Evolutionary conservation across 2,797 vertebrate species (phyloP), one percentile per base, ranked within the genome.

Genomic region (Molossus alvarezi): DNA sequence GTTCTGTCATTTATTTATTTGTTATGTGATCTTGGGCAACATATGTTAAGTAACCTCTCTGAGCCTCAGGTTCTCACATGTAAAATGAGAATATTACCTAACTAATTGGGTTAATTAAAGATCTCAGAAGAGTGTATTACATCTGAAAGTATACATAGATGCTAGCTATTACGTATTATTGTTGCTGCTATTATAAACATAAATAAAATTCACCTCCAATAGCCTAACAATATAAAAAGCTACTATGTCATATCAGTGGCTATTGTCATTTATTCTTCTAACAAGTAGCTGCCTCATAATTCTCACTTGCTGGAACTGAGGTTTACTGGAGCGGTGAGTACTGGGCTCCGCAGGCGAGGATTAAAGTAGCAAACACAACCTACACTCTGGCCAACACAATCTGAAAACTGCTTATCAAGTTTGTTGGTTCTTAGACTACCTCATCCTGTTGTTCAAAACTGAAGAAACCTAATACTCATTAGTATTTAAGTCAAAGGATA

Each of bases 401-500:
- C 23, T 72, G 37, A 91, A 71, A 79, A 83, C 14, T 72, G 33
- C 41, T 91, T 41, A 51, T 45, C 25, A 81, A 60, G n/a, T 48
- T 25, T 67, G 64, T 33, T 33, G 9, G 67, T 76, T 92, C 53
- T 58, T 73, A 82, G 0, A 57, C 13, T 41, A 72, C 29, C 29
- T 88, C 57, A 75, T 13, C 27, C 45, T 55, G 9, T n/a, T 71
- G 27, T 37, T 96, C 21, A 58, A 91, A 90, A 85, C 4, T 27
- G 41, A 94, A 77, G 25, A 95, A 76, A 85, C 9, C 20, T 21
- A 69, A 64, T 33, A 65, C 9, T 91, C 29, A 79, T 7, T 77
- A 57, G 29, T 80, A 91, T 81, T 75, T 88, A 93, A 90, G 33
- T 75, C 77, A 89, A 83, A 95, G 37, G 84, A 83, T n/a, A 13